phyloP scores from a whole-genome alignment of 2,113 vertebrate species.

The Cervus canadensis region DNA sequence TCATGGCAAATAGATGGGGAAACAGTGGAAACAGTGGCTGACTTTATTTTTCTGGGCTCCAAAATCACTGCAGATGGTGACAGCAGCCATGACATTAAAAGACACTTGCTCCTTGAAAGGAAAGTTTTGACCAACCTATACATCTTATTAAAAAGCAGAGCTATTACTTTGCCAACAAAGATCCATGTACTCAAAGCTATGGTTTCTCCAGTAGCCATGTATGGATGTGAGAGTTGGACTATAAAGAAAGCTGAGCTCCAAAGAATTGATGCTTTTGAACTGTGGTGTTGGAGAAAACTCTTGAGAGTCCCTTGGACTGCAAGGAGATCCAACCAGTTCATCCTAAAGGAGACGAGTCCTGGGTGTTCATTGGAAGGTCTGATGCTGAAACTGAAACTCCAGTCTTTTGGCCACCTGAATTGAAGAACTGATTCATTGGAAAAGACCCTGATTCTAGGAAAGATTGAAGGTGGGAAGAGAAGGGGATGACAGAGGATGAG shows the following conservation, averaged over 20 bases:
- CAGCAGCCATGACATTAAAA: background rate
- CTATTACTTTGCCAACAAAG: background rate
- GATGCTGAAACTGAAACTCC: background rate
- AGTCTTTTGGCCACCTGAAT: background rate
- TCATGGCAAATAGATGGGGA: background rate
- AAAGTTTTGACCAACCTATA: background rate
- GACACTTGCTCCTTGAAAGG: background rate
- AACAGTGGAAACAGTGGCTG: background rate
- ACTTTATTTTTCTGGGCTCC: background rate
- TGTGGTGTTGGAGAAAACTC: background rate
- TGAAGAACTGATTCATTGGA: background rate
- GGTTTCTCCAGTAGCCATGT: background rate
- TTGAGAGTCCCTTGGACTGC: background rate
- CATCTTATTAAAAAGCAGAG: background rate
- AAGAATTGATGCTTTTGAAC: background rate
- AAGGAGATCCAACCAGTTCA: background rate
- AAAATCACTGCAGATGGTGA: background rate
- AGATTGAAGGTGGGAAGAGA: background rate
- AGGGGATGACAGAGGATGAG: background rate
- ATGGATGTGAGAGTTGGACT: background rate
- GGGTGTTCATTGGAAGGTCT: background rate
- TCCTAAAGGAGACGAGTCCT: background rate
- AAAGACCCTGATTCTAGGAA: background rate
- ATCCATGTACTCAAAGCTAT: fast-evolving
- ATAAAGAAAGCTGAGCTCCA: background rate